Evolutionary conservation across 2,113 vertebrate genomes (phyloP).

Genomic region (Rhombomys opimus): DNA sequence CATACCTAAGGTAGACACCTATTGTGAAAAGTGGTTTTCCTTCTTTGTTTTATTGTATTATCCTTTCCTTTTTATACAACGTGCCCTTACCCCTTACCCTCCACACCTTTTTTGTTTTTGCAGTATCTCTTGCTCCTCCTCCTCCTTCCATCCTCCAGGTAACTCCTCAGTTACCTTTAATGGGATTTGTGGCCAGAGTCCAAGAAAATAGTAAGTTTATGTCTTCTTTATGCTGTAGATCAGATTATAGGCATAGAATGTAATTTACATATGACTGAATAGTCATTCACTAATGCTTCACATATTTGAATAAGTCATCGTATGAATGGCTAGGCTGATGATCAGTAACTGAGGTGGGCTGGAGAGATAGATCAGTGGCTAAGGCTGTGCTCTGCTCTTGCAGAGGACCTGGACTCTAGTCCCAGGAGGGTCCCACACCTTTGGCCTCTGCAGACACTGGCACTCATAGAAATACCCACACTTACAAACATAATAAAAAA

Average conservation of each 20-base stretch:
- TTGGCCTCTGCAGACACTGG: not conserved
- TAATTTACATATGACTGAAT: constrained; percentile 67
- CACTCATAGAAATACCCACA: not conserved
- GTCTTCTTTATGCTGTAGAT: constrained; percentile 85
- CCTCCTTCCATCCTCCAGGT: constrained; percentile 99
- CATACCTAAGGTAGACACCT: constrained; percentile 14
- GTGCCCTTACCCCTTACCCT: constrained; percentile 76
- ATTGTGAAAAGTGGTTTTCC: constrained; percentile 46
- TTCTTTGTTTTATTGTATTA: constrained; percentile 66
- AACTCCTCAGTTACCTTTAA: constrained; percentile 99
- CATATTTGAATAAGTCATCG: constrained; percentile 1
- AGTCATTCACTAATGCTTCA: constrained; percentile 59
- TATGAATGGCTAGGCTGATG: constrained; percentile 3
- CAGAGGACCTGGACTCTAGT: not conserved
- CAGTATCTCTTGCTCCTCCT: constrained; percentile 96
- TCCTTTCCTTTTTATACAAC: constrained; percentile 81
- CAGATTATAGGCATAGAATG: constrained; percentile 80
- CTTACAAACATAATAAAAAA: too few species aligned
- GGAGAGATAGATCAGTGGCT: not conserved
- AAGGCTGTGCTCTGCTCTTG: not conserved
- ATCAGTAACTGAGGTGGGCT: not conserved
- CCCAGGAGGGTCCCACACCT: not conserved
- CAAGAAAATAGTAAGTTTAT: constrained; percentile 99
- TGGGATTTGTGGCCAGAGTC: constrained; percentile 99
- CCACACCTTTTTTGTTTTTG: constrained; percentile 86